These are phyloP conservation scores for Istiophorus platypterus DNA, from an alignment of 2,113 vertebrate genomes.

Conservation along the genomic window DNA sequence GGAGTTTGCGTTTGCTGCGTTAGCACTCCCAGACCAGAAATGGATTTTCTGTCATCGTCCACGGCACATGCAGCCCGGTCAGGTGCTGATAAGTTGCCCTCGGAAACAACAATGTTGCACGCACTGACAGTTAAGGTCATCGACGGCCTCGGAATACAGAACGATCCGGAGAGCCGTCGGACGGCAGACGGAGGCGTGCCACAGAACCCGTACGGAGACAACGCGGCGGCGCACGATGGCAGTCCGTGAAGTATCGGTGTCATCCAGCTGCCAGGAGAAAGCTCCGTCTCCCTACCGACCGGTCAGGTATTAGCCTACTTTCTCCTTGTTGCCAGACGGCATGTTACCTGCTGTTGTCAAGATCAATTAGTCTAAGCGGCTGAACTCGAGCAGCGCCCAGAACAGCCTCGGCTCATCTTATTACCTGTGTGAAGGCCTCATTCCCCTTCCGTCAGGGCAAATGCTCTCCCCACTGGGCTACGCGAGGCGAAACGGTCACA, in stretches of 20 bases:
- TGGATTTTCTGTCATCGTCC: constrained; percentile 34
- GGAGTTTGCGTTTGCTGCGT: constrained; percentile 16
- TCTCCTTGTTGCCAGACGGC: constrained; percentile 49
- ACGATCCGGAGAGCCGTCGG: not conserved
- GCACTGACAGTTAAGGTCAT: constrained; percentile 36
- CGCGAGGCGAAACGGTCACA: not conserved
- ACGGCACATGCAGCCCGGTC: constrained; percentile 13
- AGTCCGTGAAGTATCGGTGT: constrained; percentile 3
- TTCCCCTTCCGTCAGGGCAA: constrained; percentile 5
- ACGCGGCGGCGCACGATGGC: not conserved
- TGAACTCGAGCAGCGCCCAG: constrained; percentile 47
- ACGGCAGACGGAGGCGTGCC: not conserved
- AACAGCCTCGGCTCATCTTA: constrained; percentile 56
- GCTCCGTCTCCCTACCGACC: constrained; percentile 2
- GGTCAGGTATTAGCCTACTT: constrained; percentile 68
- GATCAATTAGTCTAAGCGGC: constrained; percentile 72
- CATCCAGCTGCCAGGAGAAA: constrained; percentile 18
- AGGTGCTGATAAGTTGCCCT: constrained; percentile 24
- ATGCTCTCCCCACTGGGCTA: not conserved
- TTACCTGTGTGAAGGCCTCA: constrained; percentile 29
- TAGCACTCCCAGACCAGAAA: constrained; percentile 20
- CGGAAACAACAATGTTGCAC: constrained; percentile 19
- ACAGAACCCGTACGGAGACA: not conserved
- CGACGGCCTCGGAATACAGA: constrained; percentile 6
- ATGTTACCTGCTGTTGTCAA: constrained; percentile 65